A percentile compares a stretch with the other conserved stretches of the same genome.
These are phyloP conservation scores for Adineta ricciae DNA, from an alignment of 2,888 invertebrate genomes.

Conservation along the genomic window DNA sequence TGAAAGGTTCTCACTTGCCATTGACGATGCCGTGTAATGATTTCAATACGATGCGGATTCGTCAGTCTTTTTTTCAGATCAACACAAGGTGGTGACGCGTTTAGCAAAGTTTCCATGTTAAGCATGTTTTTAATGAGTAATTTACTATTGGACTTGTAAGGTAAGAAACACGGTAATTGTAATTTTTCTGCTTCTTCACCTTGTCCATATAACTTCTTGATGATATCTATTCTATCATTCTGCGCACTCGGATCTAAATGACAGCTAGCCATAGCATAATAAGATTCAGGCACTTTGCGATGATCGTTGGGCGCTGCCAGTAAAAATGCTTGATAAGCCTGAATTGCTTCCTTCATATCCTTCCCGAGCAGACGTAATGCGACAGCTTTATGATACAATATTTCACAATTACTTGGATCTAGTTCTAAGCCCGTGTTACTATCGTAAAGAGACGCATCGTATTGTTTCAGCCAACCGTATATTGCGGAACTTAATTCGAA, in stretches of 20 bases:
- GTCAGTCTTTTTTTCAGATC: background rate
- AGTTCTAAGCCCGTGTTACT: background rate
- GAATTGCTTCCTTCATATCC: background rate
- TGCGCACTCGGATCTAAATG: background rate
- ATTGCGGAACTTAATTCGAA: background rate
- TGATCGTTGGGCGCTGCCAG: background rate
- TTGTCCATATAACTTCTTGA: background rate
- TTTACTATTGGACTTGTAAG: conserved; percentile 14
- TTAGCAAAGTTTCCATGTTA: background rate
- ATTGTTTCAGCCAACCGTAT: background rate
- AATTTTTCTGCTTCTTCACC: conserved; percentile 12
- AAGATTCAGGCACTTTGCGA: conserved; percentile 23
- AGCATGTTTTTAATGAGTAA: background rate
- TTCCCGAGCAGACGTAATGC: background rate
- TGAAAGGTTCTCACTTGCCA: no score
- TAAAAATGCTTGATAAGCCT: conserved; percentile 13
- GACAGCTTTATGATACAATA: conserved; percentile 7
- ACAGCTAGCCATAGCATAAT: conserved; percentile 20
- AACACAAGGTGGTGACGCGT: no score
- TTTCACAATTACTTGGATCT: background rate
- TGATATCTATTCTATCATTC: no score
- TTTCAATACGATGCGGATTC: conserved; percentile 12
- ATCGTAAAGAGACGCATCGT: background rate
- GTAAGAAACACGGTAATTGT: conserved; percentile 27
- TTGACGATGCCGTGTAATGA: conserved; percentile 17